phyloP scores from a whole-genome alignment of 2,797 vertebrate genomes.

The Saguinus oedipus region DNA sequence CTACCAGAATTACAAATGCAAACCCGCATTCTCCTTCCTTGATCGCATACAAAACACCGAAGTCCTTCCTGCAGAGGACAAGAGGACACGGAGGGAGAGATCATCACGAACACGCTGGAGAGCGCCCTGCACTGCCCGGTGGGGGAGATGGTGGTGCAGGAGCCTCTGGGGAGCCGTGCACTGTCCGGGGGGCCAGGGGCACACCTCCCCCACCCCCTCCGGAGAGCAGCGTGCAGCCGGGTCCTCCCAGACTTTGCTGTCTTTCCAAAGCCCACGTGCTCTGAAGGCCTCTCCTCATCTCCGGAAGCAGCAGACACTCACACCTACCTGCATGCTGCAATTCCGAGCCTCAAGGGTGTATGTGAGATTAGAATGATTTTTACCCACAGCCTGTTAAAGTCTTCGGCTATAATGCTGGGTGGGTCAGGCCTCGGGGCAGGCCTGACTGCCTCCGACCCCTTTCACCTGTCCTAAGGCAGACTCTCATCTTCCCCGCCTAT shows the following conservation, averaged over 20 bases:
- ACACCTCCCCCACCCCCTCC: neutral
- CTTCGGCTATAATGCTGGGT: neutral
- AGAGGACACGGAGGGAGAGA: neutral
- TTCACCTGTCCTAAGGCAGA: too few species aligned
- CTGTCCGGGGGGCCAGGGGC: neutral
- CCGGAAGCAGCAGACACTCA: neutral
- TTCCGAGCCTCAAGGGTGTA: neutral
- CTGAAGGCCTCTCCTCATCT: neutral
- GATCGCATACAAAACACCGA: neutral
- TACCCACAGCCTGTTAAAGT: neutral
- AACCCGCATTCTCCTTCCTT: neutral
- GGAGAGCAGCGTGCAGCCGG: rapidly evolving
- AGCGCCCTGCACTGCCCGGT: too few species aligned
- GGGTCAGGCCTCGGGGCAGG: neutral
- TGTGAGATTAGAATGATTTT: neutral
- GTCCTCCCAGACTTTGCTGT: neutral
- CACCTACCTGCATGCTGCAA: neutral
- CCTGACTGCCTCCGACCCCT: too few species aligned
- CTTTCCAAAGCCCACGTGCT: neutral
- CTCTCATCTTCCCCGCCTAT: too few species aligned
- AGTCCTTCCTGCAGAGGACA: neutral
- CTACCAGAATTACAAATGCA: neutral
- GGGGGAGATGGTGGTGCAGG: neutral
- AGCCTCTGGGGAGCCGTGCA: neutral
- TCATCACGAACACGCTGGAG: neutral